These are phyloP conservation scores for Panzeria rudis DNA, from an alignment of 2,888 invertebrate species.

Conservation along the genomic window DNA sequence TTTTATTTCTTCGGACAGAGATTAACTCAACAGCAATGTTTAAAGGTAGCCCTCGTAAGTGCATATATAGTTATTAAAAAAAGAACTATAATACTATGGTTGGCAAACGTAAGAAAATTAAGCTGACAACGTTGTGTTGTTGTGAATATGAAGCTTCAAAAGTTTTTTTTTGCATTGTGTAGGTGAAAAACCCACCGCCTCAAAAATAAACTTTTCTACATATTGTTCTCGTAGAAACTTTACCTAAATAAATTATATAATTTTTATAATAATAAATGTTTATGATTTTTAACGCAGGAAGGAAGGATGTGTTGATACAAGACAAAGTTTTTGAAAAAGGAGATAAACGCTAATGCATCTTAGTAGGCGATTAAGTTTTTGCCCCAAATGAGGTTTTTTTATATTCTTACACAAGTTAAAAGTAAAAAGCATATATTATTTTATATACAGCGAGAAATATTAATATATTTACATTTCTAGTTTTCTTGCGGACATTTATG, in stretches of 20 bases:
- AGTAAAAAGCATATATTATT: too few species aligned
- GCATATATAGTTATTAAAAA: not conserved
- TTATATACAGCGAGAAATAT: too few species aligned
- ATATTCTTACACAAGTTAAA: too few species aligned
- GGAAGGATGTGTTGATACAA: constrained; percentile 23
- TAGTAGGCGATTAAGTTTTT: not conserved
- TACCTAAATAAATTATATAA: constrained; percentile 21
- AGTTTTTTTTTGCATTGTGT: not conserved
- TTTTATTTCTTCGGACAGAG: too few species aligned
- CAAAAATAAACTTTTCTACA: not conserved
- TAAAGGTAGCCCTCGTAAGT: not conserved
- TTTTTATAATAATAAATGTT: constrained; percentile 25
- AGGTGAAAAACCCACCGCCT: not conserved
- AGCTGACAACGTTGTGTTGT: constrained; percentile 11
- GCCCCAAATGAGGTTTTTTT: not conserved
- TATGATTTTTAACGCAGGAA: constrained; percentile 15
- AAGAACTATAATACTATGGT: constrained; percentile 5
- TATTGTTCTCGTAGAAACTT: constrained; percentile 12
- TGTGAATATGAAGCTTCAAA: not conserved
- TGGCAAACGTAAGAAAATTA: constrained; percentile 1
- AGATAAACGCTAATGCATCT: constrained; percentile 22
- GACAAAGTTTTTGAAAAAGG: constrained; percentile 12
- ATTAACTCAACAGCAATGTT: too few species aligned
- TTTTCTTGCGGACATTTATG: too few species aligned
- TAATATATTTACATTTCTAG: too few species aligned